Evolutionary conservation across 2,797 vertebrate genomes (phyloP), one percentile per base, ranked within the genome.

Genomic region (Hylomyscus alleni): DNA sequence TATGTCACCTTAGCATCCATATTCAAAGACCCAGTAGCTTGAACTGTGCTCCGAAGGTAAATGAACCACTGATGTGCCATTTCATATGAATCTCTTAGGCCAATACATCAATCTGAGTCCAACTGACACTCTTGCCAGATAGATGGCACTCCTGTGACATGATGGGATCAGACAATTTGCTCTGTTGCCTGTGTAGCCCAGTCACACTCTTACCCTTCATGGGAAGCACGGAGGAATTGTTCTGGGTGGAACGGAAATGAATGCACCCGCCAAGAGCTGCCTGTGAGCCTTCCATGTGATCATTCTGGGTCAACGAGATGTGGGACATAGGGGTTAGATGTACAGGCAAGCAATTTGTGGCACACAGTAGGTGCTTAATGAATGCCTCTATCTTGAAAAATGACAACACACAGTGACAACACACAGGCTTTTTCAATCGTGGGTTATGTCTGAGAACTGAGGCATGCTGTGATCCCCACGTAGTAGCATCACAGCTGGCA

Each of bases 341-440:
- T 52, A 37, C 20, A 60, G n/a, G 65, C 58, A 34, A 40, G 75
- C 17, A 13, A 22, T 72, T 47, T 80, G 56, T 47, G 85, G 50
- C 3, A 10, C 29, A 19, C 0, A 56, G 14, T 20, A 67, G 75
- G 34, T 76, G 31, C 44, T 60, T 62, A 20, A 58, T n/a, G 67
- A 47, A 62, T 22, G 31, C 31, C 54, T 90, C 24, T 65, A 34
- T 52, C 15, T 91, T 44, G 17, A 40, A 50, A 72, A 69, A 22
- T 60, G 58, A 29, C n/a, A n/a, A n/a, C n/a, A n/a, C n/a, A n/a
- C n/a, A 54, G 34, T 62, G n/a, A 65, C 44, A 80, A 7, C 29
- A n/a, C 0, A 19, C 0, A 17, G 7, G 10, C 29, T 31, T 58
- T 37, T n/a, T 44, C 3, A 9, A 34, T 31, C 4, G 15, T 14